These are phyloP conservation scores for Molanna angustata DNA, from an alignment of 2,888 invertebrate genomes.

Conservation along the genomic window DNA sequence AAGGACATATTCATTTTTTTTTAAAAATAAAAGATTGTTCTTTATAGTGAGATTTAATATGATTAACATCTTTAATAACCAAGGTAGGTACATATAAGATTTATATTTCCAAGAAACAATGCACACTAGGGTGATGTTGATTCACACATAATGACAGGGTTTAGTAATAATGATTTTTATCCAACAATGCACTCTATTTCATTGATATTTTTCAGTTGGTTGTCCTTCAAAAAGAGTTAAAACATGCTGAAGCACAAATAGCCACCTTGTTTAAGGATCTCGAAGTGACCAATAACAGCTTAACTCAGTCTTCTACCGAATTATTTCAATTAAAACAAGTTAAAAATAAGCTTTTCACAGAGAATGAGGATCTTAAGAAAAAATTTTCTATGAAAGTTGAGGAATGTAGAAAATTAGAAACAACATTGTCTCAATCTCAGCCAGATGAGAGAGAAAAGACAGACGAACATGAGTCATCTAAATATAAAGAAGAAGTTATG, in stretches of 20 bases:
- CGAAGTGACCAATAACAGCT: constrained; percentile 15
- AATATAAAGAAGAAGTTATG: constrained; percentile 24
- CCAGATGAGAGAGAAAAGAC: constrained; percentile 25
- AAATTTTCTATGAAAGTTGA: constrained; percentile 24
- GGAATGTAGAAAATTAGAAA: constrained; percentile 24
- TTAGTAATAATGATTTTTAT: too few species aligned
- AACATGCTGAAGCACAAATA: constrained; percentile 21
- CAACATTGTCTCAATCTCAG: constrained; percentile 14
- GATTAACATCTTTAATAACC: too few species aligned
- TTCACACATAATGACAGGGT: too few species aligned
- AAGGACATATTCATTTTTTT: too few species aligned
- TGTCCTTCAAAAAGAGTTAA: constrained; percentile 16
- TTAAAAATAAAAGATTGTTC: too few species aligned
- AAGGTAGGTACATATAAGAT: too few species aligned
- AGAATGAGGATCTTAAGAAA: constrained; percentile 19
- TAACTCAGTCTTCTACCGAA: constrained; percentile 14
- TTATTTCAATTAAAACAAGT: constrained; percentile 15
- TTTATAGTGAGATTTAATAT: too few species aligned
- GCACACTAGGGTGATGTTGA: too few species aligned
- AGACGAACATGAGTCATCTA: constrained; percentile 20
- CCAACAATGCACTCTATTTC: too few species aligned
- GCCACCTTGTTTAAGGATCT: constrained; percentile 21
- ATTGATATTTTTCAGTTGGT: constrained; percentile 11
- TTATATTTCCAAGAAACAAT: too few species aligned
- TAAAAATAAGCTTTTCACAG: constrained; percentile 21